These are phyloP conservation scores for Aspidapion aeneum DNA, from an alignment of 2,888 invertebrate species.

Conservation along the genomic window DNA sequence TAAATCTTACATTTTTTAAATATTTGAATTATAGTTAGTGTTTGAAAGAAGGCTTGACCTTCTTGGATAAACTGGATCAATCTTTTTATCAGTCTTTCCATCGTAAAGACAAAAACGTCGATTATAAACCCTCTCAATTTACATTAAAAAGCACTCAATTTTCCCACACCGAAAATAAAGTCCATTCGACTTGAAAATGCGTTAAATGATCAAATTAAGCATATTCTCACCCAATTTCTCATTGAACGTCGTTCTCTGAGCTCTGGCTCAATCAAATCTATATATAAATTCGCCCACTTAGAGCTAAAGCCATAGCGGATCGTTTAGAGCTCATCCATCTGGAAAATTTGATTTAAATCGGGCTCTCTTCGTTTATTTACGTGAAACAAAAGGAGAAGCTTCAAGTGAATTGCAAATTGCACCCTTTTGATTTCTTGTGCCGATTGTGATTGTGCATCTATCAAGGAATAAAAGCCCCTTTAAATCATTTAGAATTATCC, in stretches of 20 bases:
- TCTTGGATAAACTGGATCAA: no score
- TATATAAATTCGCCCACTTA: not conserved
- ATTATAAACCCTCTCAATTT: no score
- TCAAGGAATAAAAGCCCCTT: not conserved
- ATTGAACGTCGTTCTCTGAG: not conserved
- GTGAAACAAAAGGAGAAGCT: no score
- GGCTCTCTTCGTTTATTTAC: no score
- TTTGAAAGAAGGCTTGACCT: no score
- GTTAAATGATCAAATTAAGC: not conserved
- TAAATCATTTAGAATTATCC: not conserved
- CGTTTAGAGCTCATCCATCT: constrained; percentile 18
- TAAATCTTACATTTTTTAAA: no score
- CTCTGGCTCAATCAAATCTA: not conserved
- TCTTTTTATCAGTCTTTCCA: no score
- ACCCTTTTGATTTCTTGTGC: no score
- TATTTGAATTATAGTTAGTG: no score
- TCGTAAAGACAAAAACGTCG: no score
- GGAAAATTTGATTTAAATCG: constrained; percentile 16
- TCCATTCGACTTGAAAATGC: not conserved
- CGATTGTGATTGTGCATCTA: not conserved
- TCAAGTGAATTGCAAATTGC: no score
- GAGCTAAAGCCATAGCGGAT: no score
- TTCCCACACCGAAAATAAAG: not conserved
- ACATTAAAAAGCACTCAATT: not conserved
- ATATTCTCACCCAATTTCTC: not conserved